Percentiles rank a stretch among this genome's conserved stretches.
Conservation (phyloP, 2,113 vertebrate species). For the Bambusicola thoracicus region DNA sequence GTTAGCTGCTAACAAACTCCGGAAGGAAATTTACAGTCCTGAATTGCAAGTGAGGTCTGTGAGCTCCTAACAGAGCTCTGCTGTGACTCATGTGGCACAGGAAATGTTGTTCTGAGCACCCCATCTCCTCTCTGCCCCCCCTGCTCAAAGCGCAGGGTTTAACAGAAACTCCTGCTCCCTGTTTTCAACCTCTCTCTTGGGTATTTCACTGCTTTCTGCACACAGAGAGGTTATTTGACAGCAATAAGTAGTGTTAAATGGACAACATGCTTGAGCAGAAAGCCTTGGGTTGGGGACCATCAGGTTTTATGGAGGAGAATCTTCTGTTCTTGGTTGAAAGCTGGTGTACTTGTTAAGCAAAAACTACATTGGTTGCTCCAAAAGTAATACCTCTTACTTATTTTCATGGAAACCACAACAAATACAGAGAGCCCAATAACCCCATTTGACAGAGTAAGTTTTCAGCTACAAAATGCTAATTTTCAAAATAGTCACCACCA, state of each 20-base stretch:
- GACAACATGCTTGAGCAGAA: rapidly evolving
- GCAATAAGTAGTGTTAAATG: rapidly evolving
- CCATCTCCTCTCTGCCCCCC: constrained; percentile 47
- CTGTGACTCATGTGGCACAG: constrained; percentile 1
- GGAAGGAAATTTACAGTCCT: constrained; percentile 69
- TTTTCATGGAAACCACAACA: no score
- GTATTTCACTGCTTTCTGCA: not conserved
- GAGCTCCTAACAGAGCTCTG: not conserved
- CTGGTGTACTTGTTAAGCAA: not conserved
- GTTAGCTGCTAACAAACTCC: constrained; percentile 65
- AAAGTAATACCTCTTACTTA: no score
- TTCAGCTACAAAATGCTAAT: no score
- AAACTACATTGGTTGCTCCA: no score
- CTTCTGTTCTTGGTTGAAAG: not conserved
- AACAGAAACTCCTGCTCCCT: no score
- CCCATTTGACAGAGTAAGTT: no score
- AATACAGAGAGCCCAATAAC: no score
- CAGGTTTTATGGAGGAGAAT: not conserved
- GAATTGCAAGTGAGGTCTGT: constrained; percentile 19
- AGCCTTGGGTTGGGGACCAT: not conserved
- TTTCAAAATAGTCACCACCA: no score
- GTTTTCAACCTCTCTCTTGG: no score
- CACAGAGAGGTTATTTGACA: not conserved
- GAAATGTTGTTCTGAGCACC: constrained; percentile 40
- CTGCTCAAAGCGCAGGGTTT: not conserved